These are phyloP conservation scores for Raphicerus campestris DNA, from an alignment of 2,113 vertebrate species.

Conservation along the genomic window DNA sequence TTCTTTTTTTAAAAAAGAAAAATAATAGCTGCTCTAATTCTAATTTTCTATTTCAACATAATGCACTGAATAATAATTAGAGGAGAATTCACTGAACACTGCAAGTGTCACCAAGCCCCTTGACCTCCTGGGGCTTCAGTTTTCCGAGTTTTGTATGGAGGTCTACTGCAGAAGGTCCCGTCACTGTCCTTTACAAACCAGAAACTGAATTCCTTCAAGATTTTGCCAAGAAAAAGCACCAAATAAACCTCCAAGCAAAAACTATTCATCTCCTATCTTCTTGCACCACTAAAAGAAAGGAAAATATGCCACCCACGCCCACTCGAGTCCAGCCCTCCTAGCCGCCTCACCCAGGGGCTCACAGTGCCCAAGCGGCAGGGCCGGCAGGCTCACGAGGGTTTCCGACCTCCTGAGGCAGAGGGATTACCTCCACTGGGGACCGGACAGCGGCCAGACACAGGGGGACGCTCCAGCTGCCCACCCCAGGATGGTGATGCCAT, in stretches of 20 bases:
- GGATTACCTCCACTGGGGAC: neutral
- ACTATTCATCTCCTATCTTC: neutral
- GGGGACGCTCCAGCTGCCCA: neutral
- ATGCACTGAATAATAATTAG: neutral
- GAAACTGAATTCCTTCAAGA: neutral
- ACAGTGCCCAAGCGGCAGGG: neutral
- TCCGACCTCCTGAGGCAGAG: neutral
- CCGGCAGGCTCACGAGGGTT: fast-evolving
- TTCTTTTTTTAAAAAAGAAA: neutral
- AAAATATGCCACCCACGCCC: neutral
- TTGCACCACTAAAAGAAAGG: neutral
- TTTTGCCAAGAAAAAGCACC: neutral
- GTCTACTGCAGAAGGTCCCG: neutral
- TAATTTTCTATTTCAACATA: neutral
- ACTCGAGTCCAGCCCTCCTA: neutral
- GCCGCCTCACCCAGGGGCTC: neutral
- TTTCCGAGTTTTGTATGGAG: neutral
- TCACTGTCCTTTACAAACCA: neutral
- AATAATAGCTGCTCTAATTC: neutral
- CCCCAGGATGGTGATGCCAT: no score
- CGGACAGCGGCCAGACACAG: neutral
- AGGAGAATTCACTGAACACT: neutral
- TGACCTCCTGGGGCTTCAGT: neutral
- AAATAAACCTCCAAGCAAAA: neutral
- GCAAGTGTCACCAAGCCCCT: neutral